Evolutionary conservation across 2,888 invertebrate genomes (phyloP).

Genomic region (Drosophila borealis): DNA sequence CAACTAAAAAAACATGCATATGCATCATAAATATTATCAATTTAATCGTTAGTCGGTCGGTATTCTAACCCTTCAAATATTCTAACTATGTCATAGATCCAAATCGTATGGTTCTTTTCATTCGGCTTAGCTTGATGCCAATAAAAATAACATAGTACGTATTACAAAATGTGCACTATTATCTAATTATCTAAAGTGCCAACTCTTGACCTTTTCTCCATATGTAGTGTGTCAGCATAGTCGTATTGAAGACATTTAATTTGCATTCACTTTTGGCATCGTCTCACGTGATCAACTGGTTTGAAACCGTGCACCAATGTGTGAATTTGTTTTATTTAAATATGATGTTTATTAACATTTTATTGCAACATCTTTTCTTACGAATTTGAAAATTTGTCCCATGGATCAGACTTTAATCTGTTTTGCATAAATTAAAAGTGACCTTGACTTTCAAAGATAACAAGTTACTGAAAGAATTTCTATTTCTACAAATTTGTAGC

Average conservation of each 20-base stretch:
- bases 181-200: too few relatives aligned
- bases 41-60: not conserved
- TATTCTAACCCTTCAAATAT: not conserved
- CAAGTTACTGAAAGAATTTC: not conserved
- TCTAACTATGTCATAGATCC: not conserved
- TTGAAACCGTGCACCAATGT: constrained; percentile 4
- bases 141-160: too few relatives aligned
- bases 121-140: too few relatives aligned
- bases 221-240: too few relatives aligned
- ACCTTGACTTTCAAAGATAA: constrained; percentile 6
- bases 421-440: not conserved
- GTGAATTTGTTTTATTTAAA: not conserved
- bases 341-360: constrained; percentile 1
- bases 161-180: too few relatives aligned
- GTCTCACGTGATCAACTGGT: constrained; percentile 29
- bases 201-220: too few relatives aligned
- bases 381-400: not conserved
- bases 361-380: not conserved
- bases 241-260: not conserved
- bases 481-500: not conserved
- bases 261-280: constrained; percentile 9
- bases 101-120: not conserved
- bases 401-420: not conserved
- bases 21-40: constrained; percentile 37
- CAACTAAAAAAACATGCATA: constrained; percentile 14